Evolutionary conservation across 2,797 vertebrate genomes (phyloP).

Genomic region (Gallinago nigripennis): DNA sequence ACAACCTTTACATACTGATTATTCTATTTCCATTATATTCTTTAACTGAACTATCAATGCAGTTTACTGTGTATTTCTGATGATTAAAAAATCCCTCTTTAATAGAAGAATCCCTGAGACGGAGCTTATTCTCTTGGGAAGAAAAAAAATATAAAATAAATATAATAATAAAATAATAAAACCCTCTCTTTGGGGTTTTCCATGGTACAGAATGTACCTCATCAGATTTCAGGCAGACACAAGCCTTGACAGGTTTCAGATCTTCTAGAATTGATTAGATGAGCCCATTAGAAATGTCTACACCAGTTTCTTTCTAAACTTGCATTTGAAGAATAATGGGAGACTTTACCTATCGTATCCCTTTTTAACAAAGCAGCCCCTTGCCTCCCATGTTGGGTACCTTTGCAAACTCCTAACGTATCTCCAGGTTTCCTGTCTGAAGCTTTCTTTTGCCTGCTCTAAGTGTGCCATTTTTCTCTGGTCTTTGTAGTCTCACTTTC

Average conservation of each 20-base stretch:
- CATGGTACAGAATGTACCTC: background rate
- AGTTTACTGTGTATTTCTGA: background rate
- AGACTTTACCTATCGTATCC: background rate
- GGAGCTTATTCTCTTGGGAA: background rate
- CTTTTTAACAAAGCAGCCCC: background rate
- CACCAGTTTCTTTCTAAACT: background rate
- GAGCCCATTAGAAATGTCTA: background rate
- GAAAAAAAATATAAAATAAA: background rate
- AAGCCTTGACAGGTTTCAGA: background rate
- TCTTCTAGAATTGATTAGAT: background rate
- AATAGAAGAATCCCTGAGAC: background rate
- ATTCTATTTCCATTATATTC: background rate
- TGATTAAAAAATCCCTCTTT: background rate
- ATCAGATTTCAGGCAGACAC: background rate
- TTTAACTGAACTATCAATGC: background rate
- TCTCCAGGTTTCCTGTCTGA: background rate
- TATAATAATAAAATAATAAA: background rate
- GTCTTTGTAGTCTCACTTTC: slow-evolving; percentile 17
- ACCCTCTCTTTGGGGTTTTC: background rate
- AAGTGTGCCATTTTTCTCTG: background rate
- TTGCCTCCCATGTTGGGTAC: background rate
- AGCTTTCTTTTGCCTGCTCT: background rate
- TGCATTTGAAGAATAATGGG: background rate
- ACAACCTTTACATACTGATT: background rate
- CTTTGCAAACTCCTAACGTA: background rate